Evolutionary conservation across 2,113 vertebrate species (phyloP).

Genomic region (Genyomyrus donnyi): DNA sequence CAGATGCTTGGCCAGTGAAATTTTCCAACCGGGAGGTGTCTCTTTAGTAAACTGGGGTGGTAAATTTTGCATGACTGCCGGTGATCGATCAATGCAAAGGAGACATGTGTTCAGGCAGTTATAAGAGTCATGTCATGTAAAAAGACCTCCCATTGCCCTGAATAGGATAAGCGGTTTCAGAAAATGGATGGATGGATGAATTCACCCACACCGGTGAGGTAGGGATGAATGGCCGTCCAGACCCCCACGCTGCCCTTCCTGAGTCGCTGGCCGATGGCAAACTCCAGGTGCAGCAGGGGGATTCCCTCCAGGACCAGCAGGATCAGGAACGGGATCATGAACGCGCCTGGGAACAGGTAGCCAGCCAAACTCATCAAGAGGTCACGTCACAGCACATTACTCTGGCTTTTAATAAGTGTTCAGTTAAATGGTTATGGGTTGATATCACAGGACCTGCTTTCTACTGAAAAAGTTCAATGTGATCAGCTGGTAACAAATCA

Average conservation of each 20-base stretch:
- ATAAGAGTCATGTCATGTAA: background rate
- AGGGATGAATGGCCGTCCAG: conserved; percentile 70
- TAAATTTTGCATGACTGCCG: background rate
- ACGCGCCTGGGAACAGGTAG: conserved; percentile 61
- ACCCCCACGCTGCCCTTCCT: conserved; percentile 68
- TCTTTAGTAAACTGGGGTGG: too few relatives aligned
- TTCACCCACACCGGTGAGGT: conserved; percentile 72
- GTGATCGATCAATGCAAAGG: background rate
- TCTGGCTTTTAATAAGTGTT: background rate
- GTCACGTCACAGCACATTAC: background rate
- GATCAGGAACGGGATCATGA: conserved; percentile 83
- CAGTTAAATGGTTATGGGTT: background rate
- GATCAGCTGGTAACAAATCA: background rate
- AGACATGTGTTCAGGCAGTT: background rate
- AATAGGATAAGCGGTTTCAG: background rate
- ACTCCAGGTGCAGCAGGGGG: conserved; percentile 72
- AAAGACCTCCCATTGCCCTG: background rate
- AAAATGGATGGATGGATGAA: background rate
- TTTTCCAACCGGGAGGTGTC: background rate
- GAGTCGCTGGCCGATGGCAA: conserved; percentile 75
- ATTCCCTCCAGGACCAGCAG: conserved; percentile 73
- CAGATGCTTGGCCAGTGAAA: background rate
- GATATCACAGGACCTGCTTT: background rate
- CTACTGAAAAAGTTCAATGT: background rate
- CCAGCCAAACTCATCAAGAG: background rate